Conservation (phyloP, 2,797 vertebrate genomes). For the Vespertilio murinus region DNA sequence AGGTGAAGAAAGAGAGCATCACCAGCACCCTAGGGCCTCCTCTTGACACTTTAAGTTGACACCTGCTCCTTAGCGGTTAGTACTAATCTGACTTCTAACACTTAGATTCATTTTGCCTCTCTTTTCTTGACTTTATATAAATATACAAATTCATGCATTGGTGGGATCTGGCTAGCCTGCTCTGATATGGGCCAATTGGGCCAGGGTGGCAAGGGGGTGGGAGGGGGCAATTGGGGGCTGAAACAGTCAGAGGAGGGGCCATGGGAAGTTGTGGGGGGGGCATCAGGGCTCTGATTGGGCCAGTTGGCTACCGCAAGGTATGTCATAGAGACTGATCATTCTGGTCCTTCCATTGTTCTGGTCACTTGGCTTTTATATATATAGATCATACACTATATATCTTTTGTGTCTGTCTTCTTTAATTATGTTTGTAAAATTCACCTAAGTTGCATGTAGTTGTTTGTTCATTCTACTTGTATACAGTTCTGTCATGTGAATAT, state of each 20-base stretch:
- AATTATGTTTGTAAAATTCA: neutral
- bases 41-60: neutral
- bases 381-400: neutral
- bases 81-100: neutral
- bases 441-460: neutral
- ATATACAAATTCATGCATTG: neutral
- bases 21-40: neutral
- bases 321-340: too few species aligned
- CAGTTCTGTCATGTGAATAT: neutral
- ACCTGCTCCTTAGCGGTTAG: neutral
- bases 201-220: too few species aligned
- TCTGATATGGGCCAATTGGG: too few species aligned
- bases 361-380: too few species aligned
- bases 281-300: too few species aligned
- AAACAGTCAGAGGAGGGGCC: too few species aligned
- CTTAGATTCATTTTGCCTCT: slow-evolving; percentile 2
- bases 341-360: too few species aligned
- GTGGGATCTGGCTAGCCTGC: too few species aligned
- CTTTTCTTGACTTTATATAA: neutral
- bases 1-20: neutral
- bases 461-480: neutral
- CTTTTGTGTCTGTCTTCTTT: neutral
- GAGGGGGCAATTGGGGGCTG: too few species aligned
- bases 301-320: too few species aligned
- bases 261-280: too few species aligned